These are phyloP conservation scores for Philypnodon macrostomus DNA, from an alignment of 2,797 vertebrate genomes.

Conservation along the genomic window DNA sequence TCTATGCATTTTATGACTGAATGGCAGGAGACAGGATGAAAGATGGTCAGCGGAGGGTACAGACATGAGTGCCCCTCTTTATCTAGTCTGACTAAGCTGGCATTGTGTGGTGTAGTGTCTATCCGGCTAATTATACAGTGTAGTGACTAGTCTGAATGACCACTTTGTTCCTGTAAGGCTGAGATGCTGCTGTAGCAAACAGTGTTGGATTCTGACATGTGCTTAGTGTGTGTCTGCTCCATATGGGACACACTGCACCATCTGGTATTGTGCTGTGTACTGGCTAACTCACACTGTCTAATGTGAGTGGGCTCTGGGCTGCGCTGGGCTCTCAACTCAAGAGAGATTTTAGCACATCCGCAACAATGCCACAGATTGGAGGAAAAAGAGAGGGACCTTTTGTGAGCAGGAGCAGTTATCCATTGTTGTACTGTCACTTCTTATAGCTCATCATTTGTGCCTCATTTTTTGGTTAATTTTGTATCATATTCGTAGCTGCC, in stretches of 20 bases:
- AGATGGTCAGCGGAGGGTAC: constrained; percentile 66
- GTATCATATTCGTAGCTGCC: no score
- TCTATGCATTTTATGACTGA: constrained; percentile 52
- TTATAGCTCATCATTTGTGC: no score
- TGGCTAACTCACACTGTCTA: constrained; percentile 59
- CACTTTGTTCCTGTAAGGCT: constrained; percentile 79
- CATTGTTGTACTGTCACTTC: no score
- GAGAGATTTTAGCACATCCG: constrained; percentile 55
- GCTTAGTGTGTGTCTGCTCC: constrained; percentile 72
- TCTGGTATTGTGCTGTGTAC: constrained; percentile 72
- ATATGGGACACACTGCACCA: constrained; percentile 76
- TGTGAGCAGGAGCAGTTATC: constrained; percentile 1
- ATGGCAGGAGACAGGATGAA: constrained; percentile 54
- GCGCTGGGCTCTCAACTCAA: constrained; percentile 44
- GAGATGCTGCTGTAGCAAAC: constrained; percentile 71
- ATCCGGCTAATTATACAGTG: constrained; percentile 88
- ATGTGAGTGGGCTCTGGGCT: constrained; percentile 59
- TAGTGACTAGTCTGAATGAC: constrained; percentile 89
- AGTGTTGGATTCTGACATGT: constrained; percentile 74
- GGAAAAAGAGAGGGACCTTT: constrained; percentile 47
- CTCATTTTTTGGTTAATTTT: no score
- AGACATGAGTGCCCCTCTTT: constrained; percentile 91
- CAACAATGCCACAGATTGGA: constrained; percentile 40
- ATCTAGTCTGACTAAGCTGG: constrained; percentile 88
- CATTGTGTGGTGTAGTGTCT: constrained; percentile 87